A percentile compares a stretch with the other conserved stretches of the same genome.
Conservation (phyloP, 2,113 vertebrate genomes). For the Erinaceus europaeus region DNA sequence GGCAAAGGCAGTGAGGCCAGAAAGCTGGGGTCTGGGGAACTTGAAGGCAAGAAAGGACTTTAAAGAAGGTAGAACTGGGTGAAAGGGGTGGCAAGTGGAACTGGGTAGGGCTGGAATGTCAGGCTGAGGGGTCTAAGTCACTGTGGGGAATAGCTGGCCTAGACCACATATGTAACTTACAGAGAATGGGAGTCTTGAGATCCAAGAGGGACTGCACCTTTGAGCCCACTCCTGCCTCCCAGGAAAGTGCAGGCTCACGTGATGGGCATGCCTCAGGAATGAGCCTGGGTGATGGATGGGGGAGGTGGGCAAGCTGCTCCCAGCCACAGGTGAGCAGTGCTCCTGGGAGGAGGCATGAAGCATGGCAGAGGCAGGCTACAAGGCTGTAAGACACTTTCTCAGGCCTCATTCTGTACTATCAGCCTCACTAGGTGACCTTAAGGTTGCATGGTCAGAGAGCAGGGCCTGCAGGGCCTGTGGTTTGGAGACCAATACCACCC, state of each 20-base stretch:
- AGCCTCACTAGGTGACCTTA: not conserved
- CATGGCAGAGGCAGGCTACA: not conserved
- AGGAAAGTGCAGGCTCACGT: not conserved
- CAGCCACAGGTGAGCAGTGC: not conserved
- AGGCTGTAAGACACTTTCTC: too few species aligned
- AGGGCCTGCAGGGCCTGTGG: too few species aligned
- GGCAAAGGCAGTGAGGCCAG: not conserved
- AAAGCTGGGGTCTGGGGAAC: not conserved
- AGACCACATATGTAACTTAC: not conserved
- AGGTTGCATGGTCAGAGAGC: not conserved
- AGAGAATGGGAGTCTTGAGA: not conserved
- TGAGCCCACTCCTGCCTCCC: not conserved
- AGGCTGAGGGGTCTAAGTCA: not conserved
- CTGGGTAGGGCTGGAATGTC: not conserved
- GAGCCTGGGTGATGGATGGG: not conserved
- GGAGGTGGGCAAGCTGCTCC: not conserved
- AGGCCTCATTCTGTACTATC: too few species aligned
- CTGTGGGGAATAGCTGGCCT: not conserved
- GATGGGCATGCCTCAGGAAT: not conserved
- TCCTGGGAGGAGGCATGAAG: not conserved
- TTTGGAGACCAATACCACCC: too few species aligned
- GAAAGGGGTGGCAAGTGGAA: not conserved
- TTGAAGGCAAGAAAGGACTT: not conserved
- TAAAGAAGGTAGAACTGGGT: not conserved
- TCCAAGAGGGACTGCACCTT: not conserved